Base-by-base conservation (phyloP, 2,888 invertebrate genomes). In the Acanthococcus lagerstroemiae region DNA sequence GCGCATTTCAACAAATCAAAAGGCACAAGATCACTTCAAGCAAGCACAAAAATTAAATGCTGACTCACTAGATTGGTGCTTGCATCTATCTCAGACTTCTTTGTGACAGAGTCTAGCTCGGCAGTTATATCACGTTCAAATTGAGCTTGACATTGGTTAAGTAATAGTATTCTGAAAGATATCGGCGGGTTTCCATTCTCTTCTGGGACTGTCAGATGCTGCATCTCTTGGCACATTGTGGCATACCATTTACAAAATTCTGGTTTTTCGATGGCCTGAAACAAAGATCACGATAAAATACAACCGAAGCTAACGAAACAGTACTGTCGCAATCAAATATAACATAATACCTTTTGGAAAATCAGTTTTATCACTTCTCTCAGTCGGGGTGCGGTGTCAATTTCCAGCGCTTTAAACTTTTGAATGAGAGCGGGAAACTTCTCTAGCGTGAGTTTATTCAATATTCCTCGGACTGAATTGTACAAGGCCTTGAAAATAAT, bases 381-480 rank as follows among this genome's bases (percentile, higher is more conserved):
- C 65, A 95, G 80, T 71, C 89, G 83, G 63, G 85, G 85, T 67
- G 83, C 83, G 3, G 86, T 88, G 75, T 91, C 86, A 66, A 95
- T 91, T 69, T 86, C 82, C 27, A 95, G 78, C 15, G 80, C 77
- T 69, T 85, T 82, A 26, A 95, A 86, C 80, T 88, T 89, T 30
- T 83, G 82, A 21, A 93, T 80, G 66, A 96, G 79, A 1, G 86
- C 87, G 65, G 87, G 84, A 75, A 94, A 94, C 75, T 95, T 95
- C 76, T 95, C 91, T 0, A 95, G 95, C 0, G 95, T 96, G 68
- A 96, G 78, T 77, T 95, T 94, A 76, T 95, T 95, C 67, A 96
- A 79, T 70, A 95, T 89, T 73, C 92, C 88, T 70, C 93, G 82
- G 69, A 94, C 88, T n/a, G n/a, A n/a, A n/a, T n/a, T n/a, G n/a